Conservation (phyloP, 2,113 vertebrate genomes). For the Syrrhaptes paradoxus region DNA sequence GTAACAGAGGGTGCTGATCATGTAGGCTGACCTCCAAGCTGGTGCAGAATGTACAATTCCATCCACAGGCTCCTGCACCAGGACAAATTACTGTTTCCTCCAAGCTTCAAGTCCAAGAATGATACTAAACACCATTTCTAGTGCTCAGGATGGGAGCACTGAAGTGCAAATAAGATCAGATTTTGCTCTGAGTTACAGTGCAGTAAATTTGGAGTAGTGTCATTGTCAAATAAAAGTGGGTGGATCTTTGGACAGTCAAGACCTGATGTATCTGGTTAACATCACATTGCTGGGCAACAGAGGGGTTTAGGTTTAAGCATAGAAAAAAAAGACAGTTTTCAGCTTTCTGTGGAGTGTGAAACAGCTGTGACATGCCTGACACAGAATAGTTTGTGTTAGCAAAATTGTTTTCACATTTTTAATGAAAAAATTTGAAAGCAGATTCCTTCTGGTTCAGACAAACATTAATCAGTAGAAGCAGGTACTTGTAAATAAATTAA, state of each 20-base stretch:
- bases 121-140: not conserved
- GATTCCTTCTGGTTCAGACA: conserved; percentile 30
- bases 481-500: conserved; percentile 71
- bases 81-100: not conserved
- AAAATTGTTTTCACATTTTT: conserved; percentile 63
- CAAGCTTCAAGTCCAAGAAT: not conserved
- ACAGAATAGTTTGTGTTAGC: conserved; percentile 53
- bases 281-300: not conserved
- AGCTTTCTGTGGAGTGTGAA: conserved; percentile 16
- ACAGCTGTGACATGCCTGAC: not conserved
- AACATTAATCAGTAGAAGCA: conserved; percentile 70
- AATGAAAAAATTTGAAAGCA: conserved; percentile 65
- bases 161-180: not conserved
- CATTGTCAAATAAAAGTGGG: not conserved
- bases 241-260: not conserved
- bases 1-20: not conserved
- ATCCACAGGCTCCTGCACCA: not conserved
- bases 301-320: not conserved
- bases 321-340: conserved; percentile 3
- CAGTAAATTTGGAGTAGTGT: not conserved
- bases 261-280: not conserved
- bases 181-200: not conserved
- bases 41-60: not conserved
- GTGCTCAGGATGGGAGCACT: not conserved
- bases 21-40: not conserved